Conservation (phyloP, 2,113 vertebrate species). For the Cheilinus undulatus region DNA sequence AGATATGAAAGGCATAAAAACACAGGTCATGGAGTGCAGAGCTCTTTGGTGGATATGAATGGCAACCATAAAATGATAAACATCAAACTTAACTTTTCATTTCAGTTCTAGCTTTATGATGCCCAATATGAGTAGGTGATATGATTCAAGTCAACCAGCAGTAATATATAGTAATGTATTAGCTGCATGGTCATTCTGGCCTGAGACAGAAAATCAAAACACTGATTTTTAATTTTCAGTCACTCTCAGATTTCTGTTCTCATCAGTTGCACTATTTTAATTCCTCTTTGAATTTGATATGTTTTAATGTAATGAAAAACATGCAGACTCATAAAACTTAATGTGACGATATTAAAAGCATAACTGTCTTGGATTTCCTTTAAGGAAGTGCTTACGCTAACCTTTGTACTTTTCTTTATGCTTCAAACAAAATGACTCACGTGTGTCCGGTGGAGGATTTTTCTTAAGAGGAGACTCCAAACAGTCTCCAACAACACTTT, state of each 20-base stretch:
- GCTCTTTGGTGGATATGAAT: background rate
- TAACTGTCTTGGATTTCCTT: background rate
- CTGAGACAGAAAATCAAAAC: background rate
- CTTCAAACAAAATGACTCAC: background rate
- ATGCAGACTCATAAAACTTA: background rate
- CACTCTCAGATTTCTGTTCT: background rate
- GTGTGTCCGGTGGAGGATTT: no score
- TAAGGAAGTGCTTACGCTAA: background rate
- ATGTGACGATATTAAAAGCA: background rate
- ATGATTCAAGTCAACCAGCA: background rate
- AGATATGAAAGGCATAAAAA: slow-evolving; percentile 15
- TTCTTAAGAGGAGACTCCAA: no score
- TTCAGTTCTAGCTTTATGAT: background rate
- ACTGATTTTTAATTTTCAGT: no score
- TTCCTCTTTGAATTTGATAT: background rate
- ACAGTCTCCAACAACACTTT: no score
- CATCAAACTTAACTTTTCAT: background rate
- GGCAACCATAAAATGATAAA: slow-evolving; percentile 21
- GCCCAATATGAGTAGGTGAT: background rate
- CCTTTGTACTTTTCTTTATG: background rate
- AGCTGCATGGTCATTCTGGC: background rate
- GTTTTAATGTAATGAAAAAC: background rate
- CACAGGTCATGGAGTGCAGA: slow-evolving; percentile 20
- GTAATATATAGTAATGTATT: background rate
- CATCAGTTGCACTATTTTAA: background rate